phyloP scores from a whole-genome alignment of 2,113 vertebrate species.

The Planiliza haematocheilus region DNA sequence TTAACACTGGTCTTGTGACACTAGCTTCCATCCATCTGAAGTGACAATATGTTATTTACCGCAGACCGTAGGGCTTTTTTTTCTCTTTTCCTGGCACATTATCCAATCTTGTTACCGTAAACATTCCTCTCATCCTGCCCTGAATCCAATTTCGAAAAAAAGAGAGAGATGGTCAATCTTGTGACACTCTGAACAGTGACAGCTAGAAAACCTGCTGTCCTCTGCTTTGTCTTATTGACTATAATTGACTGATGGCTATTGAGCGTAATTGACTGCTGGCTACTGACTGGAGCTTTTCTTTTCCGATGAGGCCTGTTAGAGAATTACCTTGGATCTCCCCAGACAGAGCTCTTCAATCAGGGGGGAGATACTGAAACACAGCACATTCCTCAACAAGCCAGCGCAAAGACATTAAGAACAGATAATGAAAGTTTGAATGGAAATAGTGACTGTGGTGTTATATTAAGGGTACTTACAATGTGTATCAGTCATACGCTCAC shows the following conservation, averaged over 20 bases:
- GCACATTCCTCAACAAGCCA: conserved; percentile 55
- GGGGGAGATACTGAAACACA: conserved; percentile 19
- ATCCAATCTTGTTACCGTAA: conserved; percentile 40
- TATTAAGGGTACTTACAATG: background rate
- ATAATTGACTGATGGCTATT: conserved; percentile 53
- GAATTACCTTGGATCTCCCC: conserved; percentile 51
- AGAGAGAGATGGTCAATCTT: conserved; percentile 38
- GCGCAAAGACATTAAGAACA: conserved; percentile 7
- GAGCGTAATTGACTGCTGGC: conserved; percentile 54
- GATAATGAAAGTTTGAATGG: conserved; percentile 19
- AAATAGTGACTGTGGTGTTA: background rate
- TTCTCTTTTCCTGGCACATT: conserved; percentile 18
- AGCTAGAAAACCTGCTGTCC: conserved; percentile 27
- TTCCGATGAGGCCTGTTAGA: conserved; percentile 56
- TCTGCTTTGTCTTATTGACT: conserved; percentile 59
- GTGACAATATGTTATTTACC: conserved; percentile 28
- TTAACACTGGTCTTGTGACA: conserved; percentile 1
- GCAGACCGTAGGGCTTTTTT: background rate
- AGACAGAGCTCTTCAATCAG: conserved; percentile 42
- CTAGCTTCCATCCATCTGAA: conserved; percentile 14
- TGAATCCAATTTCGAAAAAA: conserved; percentile 42
- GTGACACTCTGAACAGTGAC: conserved; percentile 46
- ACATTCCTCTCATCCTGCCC: conserved; percentile 30
- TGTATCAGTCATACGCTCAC: too few species aligned
- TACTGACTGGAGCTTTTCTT: conserved; percentile 46